Base-by-base conservation (phyloP, 2,113 vertebrate species). In the Thermophis baileyi region DNA sequence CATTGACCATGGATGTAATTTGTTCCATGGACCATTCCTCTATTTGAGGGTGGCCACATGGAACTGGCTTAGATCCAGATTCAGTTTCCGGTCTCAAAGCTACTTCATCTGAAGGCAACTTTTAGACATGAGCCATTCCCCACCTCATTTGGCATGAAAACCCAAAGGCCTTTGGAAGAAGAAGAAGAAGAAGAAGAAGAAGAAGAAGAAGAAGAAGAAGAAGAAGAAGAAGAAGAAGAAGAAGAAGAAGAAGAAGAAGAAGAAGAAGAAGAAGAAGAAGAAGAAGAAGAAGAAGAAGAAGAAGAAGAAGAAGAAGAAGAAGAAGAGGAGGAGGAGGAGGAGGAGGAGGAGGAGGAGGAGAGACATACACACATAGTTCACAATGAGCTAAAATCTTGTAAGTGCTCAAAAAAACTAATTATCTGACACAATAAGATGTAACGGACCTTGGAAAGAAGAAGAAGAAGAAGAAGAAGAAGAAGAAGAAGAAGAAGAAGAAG, bases 201-300 rank as follows among this genome's bases (percentile, higher is more conserved):
- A 7, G 53, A 53, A 53, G 14, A 18, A 24, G 1, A 51, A 14
- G 22, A 8, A 0, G 22, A 7, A 0, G 20, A 7, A 0, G 4
- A 4, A 0, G 51, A 4, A 1, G 51, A 53, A 0, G 51, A 53
- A 14, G 51, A 25, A 6, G 25, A 3, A 1, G 20, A 7, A 0
- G 6, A 22, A 2, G 6, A 7, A 1, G 6, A 7, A 0, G 20
- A 6, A 1, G 20, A 6, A 0, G 14, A 16, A 3, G 50, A 16
- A 1, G 51, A 51, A 2, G 8, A 11, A 44, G 44, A 16, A 16
- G 51, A 16, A 53, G 51, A 12, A 53, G 51, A 6, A 49, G 24
- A 57, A 7, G 53, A 53, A 53, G 18, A 20, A 27, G 2, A 53
- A 4, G 24, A 10, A 0, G 24, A 9, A 0, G 7, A 9, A 47